A percentile compares a stretch with the other conserved stretches of the same genome.
Conservation (phyloP, 1,140 invertebrate genomes). For the Atta texana region DNA sequence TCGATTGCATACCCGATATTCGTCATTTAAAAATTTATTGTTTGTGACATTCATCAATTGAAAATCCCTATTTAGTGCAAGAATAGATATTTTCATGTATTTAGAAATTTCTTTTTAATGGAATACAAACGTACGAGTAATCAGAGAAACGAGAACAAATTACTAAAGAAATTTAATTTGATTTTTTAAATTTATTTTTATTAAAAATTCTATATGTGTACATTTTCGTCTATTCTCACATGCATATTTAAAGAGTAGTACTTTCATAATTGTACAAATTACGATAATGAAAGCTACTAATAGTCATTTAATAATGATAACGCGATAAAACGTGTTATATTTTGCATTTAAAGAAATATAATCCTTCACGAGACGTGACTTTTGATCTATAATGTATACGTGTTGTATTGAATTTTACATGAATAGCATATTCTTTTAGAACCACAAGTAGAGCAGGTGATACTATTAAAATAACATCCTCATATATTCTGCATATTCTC, state of each 20-base stretch:
- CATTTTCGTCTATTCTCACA: not conserved
- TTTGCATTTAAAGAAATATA: not conserved
- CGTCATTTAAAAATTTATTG: conserved; percentile 52
- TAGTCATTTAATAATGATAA: not conserved
- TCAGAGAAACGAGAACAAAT: not conserved
- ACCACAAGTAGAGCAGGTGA: not conserved
- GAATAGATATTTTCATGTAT: not conserved
- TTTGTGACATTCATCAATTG: not conserved
- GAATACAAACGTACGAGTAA: not conserved
- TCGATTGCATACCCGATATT: conserved; percentile 34
- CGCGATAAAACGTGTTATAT: not conserved
- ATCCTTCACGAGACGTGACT: conserved; percentile 5
- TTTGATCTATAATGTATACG: not conserved
- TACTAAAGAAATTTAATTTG: not conserved
- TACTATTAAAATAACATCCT: conserved; percentile 45
- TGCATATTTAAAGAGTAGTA: not conserved
- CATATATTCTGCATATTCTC: conserved; percentile 20
- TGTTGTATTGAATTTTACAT: conserved; percentile 11
- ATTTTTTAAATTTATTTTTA: not conserved
- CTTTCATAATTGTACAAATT: not conserved
- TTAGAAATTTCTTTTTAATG: not conserved
- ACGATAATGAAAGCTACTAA: not conserved
- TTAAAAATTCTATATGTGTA: not conserved
- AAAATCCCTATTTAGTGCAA: not conserved
- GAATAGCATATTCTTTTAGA: conserved; percentile 37